Percentiles rank a stretch among this genome's conserved stretches.
Evolutionary conservation across 2,113 vertebrate species (phyloP).

Genomic region (Chinchilla lanigera): DNA sequence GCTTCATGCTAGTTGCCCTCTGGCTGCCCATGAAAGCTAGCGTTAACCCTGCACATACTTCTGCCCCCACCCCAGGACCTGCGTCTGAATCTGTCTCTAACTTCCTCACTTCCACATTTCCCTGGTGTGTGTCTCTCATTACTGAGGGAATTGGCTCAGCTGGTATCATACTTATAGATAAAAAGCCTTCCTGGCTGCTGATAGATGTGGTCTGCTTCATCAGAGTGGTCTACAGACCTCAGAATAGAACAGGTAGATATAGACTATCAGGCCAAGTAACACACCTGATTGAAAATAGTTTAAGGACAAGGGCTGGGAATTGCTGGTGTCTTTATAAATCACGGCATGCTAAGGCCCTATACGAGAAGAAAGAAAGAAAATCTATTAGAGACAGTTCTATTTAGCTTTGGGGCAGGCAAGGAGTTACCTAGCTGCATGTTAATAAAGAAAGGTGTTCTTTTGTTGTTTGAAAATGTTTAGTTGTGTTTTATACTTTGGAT

Average conservation of each 20-base stretch:
- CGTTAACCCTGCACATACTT: background rate
- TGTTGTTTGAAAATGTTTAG: background rate
- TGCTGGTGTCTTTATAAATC: slow-evolving; percentile 20
- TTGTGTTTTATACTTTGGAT: slow-evolving; percentile 45
- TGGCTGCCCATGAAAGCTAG: background rate
- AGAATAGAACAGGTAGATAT: background rate
- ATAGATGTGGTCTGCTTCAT: background rate
- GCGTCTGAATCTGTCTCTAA: background rate
- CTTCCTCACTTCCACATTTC: background rate
- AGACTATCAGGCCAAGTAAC: background rate
- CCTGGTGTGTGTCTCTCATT: background rate
- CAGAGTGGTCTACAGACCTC: background rate
- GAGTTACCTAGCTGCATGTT: background rate
- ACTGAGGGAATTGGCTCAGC: background rate
- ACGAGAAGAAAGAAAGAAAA: background rate
- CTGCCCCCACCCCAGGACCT: background rate
- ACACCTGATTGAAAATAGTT: background rate
- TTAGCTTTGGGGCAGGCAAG: background rate
- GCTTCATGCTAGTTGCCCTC: background rate
- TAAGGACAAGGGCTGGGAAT: slow-evolving; percentile 9
- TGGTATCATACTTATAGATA: background rate
- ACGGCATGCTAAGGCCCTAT: background rate
- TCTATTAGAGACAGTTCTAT: background rate
- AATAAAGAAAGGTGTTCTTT: background rate
- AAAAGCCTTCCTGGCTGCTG: background rate